A percentile compares a stretch with the other conserved stretches of the same genome.
phyloP scores from a whole-genome alignment of 1,140 invertebrate genomes.

The Drosophila suzukii region DNA sequence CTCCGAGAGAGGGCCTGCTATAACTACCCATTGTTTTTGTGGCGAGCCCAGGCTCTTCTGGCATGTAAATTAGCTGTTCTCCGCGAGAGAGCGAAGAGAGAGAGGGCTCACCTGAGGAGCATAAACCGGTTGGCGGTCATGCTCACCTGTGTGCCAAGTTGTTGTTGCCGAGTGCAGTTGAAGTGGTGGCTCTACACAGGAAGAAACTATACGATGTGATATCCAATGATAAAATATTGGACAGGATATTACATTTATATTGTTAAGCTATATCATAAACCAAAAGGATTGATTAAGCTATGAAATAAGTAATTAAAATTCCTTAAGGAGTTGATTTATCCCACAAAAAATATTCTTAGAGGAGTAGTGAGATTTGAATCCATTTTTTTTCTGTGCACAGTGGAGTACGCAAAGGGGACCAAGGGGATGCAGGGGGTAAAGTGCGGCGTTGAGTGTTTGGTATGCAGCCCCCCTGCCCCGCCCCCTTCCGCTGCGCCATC shows the following conservation, averaged over 20 bases:
- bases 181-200: constrained; percentile 54
- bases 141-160: constrained; percentile 57
- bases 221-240: neutral
- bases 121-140: constrained; percentile 41
- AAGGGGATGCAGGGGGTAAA: constrained; percentile 57
- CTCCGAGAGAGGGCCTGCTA: constrained; percentile 19
- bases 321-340: no score
- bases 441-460: constrained; percentile 80
- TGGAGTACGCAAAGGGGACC: constrained; percentile 45
- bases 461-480: constrained; percentile 49
- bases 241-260: neutral
- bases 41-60: constrained; percentile 45
- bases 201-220: neutral
- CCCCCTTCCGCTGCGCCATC: neutral
- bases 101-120: constrained; percentile 30
- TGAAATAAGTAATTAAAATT: no score
- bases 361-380: no score
- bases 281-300: no score
- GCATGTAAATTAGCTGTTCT: constrained; percentile 73
- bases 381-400: constrained; percentile 3
- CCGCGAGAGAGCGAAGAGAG: neutral
- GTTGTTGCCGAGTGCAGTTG: constrained; percentile 65
- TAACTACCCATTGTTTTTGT: constrained; percentile 56
- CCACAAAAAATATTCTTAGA: no score
- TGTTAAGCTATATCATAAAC: no score